Evolutionary conservation across 2,888 invertebrate species (phyloP).

Genomic region (Xanthorhoe designata): DNA sequence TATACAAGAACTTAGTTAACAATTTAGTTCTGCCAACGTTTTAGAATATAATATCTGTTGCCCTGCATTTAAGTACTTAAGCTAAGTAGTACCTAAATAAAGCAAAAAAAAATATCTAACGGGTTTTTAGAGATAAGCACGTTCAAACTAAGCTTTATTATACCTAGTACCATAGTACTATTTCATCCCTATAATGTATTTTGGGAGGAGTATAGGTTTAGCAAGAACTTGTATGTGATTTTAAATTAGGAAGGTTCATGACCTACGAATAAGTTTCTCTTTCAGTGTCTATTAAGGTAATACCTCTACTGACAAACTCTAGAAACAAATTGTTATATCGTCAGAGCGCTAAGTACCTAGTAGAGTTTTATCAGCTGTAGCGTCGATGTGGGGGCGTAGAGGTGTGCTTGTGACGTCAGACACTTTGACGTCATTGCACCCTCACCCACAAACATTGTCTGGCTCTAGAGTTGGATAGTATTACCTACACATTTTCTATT

Average conservation of each 20-base stretch:
- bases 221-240: too few relatives aligned
- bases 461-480: constrained; percentile 27
- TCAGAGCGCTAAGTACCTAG: constrained; percentile 32
- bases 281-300: not conserved
- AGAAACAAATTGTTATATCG: constrained; percentile 15
- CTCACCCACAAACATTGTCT: constrained; percentile 42
- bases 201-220: too few relatives aligned
- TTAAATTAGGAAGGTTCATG: not conserved
- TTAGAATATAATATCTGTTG: too few relatives aligned
- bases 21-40: too few relatives aligned
- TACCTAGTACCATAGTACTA: too few relatives aligned
- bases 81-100: too few relatives aligned
- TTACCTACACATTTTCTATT: constrained; percentile 24
- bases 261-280: not conserved
- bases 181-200: too few relatives aligned
- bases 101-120: too few relatives aligned
- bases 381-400: constrained; percentile 48
- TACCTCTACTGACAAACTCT: not conserved
- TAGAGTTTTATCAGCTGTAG: constrained; percentile 62
- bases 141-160: too few relatives aligned
- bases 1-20: too few relatives aligned
- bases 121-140: too few relatives aligned
- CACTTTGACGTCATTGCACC: constrained; percentile 66
- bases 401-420: constrained; percentile 62
- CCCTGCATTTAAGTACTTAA: too few relatives aligned